Evolutionary conservation across 1,140 invertebrate species (phyloP), one percentile per base, ranked within the genome.

Genomic region (Coenobita brevimanus): DNA sequence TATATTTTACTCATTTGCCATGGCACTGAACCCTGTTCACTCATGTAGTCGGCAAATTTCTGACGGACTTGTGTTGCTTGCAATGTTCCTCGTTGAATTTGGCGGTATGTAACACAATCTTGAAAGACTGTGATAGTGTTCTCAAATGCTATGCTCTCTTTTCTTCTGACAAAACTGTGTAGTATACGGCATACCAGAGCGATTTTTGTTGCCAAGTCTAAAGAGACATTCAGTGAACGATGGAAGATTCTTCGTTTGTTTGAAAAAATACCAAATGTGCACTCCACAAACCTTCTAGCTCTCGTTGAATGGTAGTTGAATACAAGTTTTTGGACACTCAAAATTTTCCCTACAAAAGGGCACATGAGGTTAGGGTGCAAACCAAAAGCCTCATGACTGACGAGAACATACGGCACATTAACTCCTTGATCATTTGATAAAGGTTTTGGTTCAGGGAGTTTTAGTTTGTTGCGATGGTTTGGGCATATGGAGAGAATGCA

Each of bases 371-470:
- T 76, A 76, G 36, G 73, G 41, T 76, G 73, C 36, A 76, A 41
- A 38, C 73, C 41, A 76, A 43, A 76, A 43, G 41, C 36, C 46
- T 41, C 41, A 41, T 43, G 33, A 76, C 36, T 41, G 73, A 76
- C 73, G 33, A 76, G 73, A 10, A 41, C 33, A 10, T 76, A 76
- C 38, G 73, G 73, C n/a, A 76, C 73, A 6, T 3, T 46, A 76
- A 46, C 73, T 76, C 73, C 73, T 76, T n/a, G 33, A 76, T 76
- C 73, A 76, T 76, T 76, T 76, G 73, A 41, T 41, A 76, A 41
- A 41, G 38, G 41, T 76, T 76, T 76, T 76, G 73, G 36, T 76
- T 46, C 73, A 76, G 73, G 73, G 73, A n/a, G n/a, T n/a, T n/a
- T n/a, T n/a, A n/a, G n/a, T n/a, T n/a, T n/a, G n/a, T n/a, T n/a